Conservation (phyloP, 2,888 invertebrate species). For the Maniola hyperantus region DNA sequence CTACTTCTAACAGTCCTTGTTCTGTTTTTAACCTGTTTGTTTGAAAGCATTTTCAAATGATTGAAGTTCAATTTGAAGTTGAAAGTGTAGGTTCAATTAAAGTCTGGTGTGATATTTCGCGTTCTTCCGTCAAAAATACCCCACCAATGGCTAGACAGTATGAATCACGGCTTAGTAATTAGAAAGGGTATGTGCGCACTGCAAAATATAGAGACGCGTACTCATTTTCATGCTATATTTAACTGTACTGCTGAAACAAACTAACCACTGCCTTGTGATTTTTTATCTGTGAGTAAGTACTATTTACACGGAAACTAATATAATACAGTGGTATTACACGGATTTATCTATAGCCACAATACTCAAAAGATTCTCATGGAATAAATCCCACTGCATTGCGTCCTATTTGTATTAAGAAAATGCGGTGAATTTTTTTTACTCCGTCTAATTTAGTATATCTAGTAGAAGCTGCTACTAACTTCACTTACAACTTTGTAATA, state of each 20-base stretch:
- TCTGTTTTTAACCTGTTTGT: too few species aligned
- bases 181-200: background rate
- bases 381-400: conserved; percentile 5
- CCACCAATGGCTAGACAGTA: background rate
- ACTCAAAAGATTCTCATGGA: background rate
- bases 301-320: background rate
- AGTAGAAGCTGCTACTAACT: too few species aligned
- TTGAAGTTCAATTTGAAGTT: background rate
- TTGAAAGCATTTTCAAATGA: background rate
- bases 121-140: background rate
- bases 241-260: background rate
- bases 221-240: background rate
- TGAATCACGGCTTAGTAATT: conserved; percentile 2
- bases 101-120: conserved; percentile 6
- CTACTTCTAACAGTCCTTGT: too few species aligned
- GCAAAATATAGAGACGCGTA: background rate
- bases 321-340: background rate
- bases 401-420: too few species aligned
- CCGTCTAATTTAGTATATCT: too few species aligned
- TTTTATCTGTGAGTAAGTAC: too few species aligned
- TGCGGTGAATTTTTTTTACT: too few species aligned
- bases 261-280: background rate
- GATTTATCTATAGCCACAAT: background rate
- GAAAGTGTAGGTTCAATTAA: background rate
- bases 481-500: background rate